phyloP scores from a whole-genome alignment of 2,113 vertebrate species.

The Telmatochromis sp. region DNA sequence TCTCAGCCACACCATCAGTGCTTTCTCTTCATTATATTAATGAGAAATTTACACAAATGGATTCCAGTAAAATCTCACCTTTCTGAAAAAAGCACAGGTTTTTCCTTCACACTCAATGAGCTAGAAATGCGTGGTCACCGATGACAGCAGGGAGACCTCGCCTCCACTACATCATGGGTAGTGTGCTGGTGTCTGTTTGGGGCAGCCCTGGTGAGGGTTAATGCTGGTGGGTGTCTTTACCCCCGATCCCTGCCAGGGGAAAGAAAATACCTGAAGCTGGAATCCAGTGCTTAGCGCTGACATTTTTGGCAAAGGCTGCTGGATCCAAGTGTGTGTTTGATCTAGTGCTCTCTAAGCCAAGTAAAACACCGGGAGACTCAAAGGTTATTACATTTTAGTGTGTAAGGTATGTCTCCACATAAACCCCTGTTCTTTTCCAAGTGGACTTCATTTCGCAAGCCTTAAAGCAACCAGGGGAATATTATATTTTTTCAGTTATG shows the following conservation, averaged over 20 bases:
- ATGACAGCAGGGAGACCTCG: conserved; percentile 34
- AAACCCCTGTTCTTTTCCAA: conserved; percentile 64
- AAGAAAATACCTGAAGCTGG: conserved; percentile 73
- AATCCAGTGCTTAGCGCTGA: conserved; percentile 60
- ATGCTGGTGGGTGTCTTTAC: conserved; percentile 39
- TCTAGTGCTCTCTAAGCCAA: conserved; percentile 64
- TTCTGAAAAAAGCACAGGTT: neutral
- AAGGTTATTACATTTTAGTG: conserved; percentile 75
- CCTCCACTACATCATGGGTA: neutral
- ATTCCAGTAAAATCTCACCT: neutral
- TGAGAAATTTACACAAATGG: conserved; percentile 1
- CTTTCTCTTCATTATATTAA: conserved; percentile 49
- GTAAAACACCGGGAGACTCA: conserved; percentile 71
- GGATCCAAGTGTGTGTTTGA: conserved; percentile 70
- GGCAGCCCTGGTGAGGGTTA: conserved; percentile 50
- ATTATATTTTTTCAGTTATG: conserved; percentile 56
- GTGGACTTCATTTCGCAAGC: conserved; percentile 60
- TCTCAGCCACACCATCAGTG: neutral
- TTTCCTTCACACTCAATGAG: conserved; percentile 1
- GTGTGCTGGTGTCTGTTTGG: neutral
- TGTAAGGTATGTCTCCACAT: conserved; percentile 73
- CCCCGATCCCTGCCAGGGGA: conserved; percentile 52
- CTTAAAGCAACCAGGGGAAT: conserved; percentile 53
- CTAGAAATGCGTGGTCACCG: neutral
- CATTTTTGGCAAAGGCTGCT: conserved; percentile 71